These are phyloP conservation scores for Agrochola lychnidis DNA, from an alignment of 2,888 invertebrate species.

Conservation along the genomic window DNA sequence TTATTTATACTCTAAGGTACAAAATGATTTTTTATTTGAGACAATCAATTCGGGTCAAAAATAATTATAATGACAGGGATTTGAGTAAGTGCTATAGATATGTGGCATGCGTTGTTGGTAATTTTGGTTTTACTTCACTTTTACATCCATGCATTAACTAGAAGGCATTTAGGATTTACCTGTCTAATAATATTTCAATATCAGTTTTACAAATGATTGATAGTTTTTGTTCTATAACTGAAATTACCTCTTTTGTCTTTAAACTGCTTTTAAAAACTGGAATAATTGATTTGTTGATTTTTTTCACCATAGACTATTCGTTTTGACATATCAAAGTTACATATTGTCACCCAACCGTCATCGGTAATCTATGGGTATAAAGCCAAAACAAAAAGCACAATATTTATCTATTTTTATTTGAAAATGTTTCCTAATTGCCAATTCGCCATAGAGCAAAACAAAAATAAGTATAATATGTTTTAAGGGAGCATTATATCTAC, in stretches of 20 bases:
- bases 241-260: not conserved
- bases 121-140: not conserved
- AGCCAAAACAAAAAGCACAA: not conserved
- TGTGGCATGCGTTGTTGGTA: not conserved
- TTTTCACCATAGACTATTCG: no score
- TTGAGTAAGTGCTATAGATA: not conserved
- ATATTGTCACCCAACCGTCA: not conserved
- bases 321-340: not conserved
- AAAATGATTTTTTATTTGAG: no score
- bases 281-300: no score
- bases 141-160: not conserved
- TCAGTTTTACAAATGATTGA: not conserved
- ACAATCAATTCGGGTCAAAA: not conserved
- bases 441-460: not conserved
- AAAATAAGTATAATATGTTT: not conserved
- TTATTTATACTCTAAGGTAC: no score
- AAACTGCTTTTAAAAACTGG: no score
- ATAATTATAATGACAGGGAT: not conserved
- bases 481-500: slow-evolving; percentile 5
- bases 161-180: no score
- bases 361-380: not conserved
- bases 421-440: not conserved
- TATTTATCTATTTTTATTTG: not conserved
- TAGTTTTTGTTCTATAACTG: not conserved
- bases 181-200: not conserved